These are phyloP conservation scores for Hylomyscus alleni DNA, from an alignment of 2,797 vertebrate genomes.

Conservation along the genomic window DNA sequence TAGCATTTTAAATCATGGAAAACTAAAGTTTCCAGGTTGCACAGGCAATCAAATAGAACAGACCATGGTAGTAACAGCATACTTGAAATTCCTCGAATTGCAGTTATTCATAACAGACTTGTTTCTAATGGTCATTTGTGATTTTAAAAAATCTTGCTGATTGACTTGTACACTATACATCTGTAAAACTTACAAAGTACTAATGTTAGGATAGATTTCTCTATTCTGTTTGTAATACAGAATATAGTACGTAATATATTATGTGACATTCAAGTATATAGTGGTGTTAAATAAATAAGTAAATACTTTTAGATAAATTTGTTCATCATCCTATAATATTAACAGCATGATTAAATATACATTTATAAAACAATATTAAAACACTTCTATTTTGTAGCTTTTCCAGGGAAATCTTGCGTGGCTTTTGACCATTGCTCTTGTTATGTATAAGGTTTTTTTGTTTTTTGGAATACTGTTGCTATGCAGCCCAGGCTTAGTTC, in stretches of 20 bases:
- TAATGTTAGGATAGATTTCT: background rate
- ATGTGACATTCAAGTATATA: background rate
- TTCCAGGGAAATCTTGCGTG: background rate
- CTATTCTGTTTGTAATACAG: background rate
- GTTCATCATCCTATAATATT: background rate
- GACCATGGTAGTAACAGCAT: fast-evolving
- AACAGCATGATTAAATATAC: background rate
- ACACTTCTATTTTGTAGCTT: background rate
- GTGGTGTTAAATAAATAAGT: background rate
- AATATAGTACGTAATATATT: background rate
- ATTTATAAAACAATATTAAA: slow-evolving; percentile 7
- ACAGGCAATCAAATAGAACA: slow-evolving; percentile 23
- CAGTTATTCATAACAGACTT: slow-evolving; percentile 31
- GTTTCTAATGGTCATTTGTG: slow-evolving; percentile 74
- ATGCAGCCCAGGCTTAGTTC: background rate
- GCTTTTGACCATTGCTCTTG: background rate
- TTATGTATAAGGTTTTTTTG: background rate
- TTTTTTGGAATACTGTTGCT: background rate
- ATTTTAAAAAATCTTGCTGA: slow-evolving; percentile 77
- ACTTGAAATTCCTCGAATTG: background rate
- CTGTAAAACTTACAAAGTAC: background rate
- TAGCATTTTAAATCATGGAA: background rate
- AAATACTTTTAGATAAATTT: background rate
- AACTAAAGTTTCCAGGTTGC: background rate
- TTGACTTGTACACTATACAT: slow-evolving; percentile 73